Conservation (phyloP, 2,888 invertebrate genomes). For the Caenorhabditis sulstoni region DNA sequence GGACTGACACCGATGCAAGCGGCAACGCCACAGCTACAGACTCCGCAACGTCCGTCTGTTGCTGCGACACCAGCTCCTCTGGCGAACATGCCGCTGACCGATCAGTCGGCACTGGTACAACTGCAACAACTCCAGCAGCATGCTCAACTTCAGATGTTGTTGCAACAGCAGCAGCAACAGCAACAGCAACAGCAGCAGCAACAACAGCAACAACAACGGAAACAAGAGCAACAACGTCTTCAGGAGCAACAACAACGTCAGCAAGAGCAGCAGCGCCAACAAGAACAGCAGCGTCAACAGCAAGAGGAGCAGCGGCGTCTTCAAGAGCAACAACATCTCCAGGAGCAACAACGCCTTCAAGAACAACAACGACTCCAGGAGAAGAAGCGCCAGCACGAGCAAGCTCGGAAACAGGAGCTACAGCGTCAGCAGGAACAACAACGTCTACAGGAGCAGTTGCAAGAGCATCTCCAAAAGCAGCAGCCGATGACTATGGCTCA, state of each 20-base stretch:
- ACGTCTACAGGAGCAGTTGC: conserved; percentile 17
- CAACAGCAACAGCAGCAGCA: conserved; percentile 27
- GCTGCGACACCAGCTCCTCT: conserved; percentile 13
- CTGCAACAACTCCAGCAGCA: conserved; percentile 4
- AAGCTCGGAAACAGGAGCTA: conserved; percentile 9
- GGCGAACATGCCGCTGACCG: background rate
- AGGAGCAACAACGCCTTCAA: conserved; percentile 19
- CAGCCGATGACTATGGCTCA: conserved; percentile 25
- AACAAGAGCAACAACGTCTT: conserved; percentile 13
- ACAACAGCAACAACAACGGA: conserved; percentile 31
- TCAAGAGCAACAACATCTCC: conserved; percentile 29
- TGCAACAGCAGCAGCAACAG: conserved; percentile 30
- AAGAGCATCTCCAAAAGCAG: background rate
- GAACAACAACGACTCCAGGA: conserved; percentile 18
- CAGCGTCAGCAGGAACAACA: conserved; percentile 22
- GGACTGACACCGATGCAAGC: too few relatives aligned
- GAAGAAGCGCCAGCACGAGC: conserved; percentile 33
- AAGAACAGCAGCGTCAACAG: conserved; percentile 21
- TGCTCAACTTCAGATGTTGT: conserved; percentile 24
- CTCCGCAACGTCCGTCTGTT: conserved; percentile 22
- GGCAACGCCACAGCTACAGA: background rate
- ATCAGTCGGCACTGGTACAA: too few relatives aligned
- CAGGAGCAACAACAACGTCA: conserved; percentile 28
- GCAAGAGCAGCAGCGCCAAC: conserved; percentile 1
- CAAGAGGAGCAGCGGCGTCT: conserved; percentile 18